These are phyloP conservation scores for Artibeus lituratus DNA, from an alignment of 2,797 vertebrate species.

Conservation along the genomic window DNA sequence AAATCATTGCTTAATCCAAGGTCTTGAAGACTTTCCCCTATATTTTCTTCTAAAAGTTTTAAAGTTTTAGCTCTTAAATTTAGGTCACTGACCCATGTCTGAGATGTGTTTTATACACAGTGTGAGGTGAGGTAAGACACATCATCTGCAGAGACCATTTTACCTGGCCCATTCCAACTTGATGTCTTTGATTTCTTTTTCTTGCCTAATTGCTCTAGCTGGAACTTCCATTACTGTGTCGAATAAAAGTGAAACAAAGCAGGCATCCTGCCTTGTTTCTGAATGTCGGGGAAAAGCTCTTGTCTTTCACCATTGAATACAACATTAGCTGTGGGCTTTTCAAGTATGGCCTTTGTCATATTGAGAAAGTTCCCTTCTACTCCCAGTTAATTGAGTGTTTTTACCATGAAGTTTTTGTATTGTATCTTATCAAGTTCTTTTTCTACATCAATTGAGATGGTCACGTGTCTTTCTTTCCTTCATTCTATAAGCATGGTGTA, in stretches of 20 bases:
- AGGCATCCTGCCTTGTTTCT: background rate
- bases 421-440: background rate
- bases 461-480: background rate
- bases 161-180: background rate
- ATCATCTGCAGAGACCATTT: background rate
- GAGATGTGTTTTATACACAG: background rate
- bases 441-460: background rate
- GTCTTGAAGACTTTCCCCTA: background rate
- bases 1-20: background rate
- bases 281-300: background rate
- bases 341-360: background rate
- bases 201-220: background rate
- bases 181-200: conserved; percentile 3
- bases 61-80: background rate
- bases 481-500: background rate
- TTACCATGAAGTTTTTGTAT: background rate
- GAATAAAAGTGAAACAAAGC: background rate
- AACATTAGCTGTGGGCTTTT: background rate
- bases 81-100: background rate
- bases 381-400: background rate
- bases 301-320: background rate
- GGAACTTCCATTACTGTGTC: background rate
- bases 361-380: background rate
- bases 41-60: conserved; percentile 17
- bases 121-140: background rate